A percentile compares a stretch with the other conserved stretches of the same genome.
phyloP scores from a whole-genome alignment of 2,113 vertebrate genomes.

The Pedionomus torquatus region DNA sequence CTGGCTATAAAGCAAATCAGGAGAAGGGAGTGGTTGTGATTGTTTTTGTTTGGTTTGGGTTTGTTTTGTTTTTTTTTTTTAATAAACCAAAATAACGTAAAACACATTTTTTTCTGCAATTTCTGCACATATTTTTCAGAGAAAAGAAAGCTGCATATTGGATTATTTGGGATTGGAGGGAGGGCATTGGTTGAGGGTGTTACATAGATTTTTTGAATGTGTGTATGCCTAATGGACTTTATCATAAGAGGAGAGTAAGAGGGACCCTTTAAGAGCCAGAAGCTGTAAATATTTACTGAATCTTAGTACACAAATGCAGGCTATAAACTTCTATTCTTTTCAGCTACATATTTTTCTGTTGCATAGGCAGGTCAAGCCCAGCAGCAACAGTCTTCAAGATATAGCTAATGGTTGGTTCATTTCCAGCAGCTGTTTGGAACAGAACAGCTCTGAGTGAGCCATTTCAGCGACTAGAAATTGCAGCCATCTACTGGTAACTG shows the following conservation, averaged over 20 bases:
- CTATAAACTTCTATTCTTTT: neutral
- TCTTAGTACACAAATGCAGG: rapidly evolving
- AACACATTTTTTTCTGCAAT: neutral
- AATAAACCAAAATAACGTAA: neutral
- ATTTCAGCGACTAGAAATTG: conserved; percentile 65
- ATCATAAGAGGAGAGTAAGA: neutral
- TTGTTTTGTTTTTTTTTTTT: neutral
- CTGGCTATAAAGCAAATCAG: neutral
- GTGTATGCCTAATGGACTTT: neutral
- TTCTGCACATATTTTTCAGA: neutral
- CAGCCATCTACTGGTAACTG: conserved; percentile 63
- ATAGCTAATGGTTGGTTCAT: neutral
- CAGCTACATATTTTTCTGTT: neutral
- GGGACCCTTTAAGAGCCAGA: neutral
- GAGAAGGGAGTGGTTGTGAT: neutral
- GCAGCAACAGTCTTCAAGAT: neutral
- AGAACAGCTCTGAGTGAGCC: neutral
- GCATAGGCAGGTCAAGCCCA: neutral
- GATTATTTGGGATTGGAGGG: neutral
- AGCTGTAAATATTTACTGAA: neutral
- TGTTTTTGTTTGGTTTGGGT: too few species aligned
- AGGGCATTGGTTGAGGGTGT: rapidly evolving
- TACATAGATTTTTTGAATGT: neutral
- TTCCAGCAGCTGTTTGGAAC: conserved; percentile 48
- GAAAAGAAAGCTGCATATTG: neutral